These are phyloP conservation scores for Odobenus rosmarus DNA, from an alignment of 2,113 vertebrate species.

Conservation along the genomic window DNA sequence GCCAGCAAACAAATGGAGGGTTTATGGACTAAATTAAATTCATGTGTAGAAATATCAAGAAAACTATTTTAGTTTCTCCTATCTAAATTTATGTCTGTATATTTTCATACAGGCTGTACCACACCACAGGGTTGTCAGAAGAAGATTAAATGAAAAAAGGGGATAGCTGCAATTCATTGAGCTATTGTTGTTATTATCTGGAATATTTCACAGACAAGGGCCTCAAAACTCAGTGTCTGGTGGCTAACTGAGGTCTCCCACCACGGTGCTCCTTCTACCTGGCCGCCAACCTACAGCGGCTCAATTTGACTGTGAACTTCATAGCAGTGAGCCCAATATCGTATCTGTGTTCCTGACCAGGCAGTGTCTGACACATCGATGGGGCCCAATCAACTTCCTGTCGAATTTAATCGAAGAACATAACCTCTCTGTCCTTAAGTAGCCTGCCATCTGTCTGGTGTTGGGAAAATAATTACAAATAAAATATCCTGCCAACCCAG, in stretches of 20 bases:
- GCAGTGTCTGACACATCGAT: neutral
- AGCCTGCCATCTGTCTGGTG: slow-evolving; percentile 35
- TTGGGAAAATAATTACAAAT: slow-evolving; percentile 50
- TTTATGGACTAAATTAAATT: neutral
- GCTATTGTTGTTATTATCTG: neutral
- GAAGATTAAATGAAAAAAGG: neutral
- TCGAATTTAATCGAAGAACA: neutral
- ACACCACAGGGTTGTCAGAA: neutral
- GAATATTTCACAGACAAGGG: neutral
- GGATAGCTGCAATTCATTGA: neutral
- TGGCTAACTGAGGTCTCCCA: neutral
- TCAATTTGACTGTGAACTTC: neutral
- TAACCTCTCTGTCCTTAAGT: neutral
- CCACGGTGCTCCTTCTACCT: neutral
- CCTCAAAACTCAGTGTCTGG: neutral
- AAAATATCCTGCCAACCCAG: slow-evolving; percentile 39
- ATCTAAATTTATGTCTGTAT: neutral
- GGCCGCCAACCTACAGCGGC: fast-evolving
- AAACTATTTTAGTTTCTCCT: neutral
- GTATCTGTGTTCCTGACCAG: neutral
- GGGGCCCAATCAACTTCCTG: neutral
- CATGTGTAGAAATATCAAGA: neutral
- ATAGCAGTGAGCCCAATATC: fast-evolving
- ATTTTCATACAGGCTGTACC: neutral
- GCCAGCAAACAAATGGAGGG: neutral